These are phyloP conservation scores for Syngnathus scovelli DNA, from an alignment of 2,113 vertebrate genomes.

Conservation along the genomic window DNA sequence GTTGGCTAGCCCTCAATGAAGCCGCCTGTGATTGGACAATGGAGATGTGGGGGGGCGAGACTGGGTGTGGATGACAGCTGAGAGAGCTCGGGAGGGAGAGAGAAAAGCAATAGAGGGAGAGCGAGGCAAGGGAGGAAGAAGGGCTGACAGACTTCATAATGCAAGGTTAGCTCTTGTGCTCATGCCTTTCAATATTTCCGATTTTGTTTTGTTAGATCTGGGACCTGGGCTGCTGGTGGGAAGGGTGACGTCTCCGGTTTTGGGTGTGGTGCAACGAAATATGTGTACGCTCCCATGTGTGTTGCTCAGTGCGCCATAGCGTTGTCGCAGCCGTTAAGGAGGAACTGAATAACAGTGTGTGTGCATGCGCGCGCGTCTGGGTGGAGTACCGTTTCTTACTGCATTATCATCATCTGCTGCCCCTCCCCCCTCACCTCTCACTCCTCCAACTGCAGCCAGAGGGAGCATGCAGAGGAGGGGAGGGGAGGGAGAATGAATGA, in stretches of 20 bases:
- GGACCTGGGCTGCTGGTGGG: slow-evolving; percentile 48
- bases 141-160: slow-evolving; percentile 74
- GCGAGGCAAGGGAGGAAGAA: slow-evolving; percentile 67
- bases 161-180: slow-evolving; percentile 73
- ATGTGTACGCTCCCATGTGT: slow-evolving; percentile 49
- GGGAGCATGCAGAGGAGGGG: slow-evolving; percentile 48
- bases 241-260: slow-evolving; percentile 27
- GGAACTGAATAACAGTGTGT: slow-evolving; percentile 61
- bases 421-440: slow-evolving; percentile 61
- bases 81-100: slow-evolving; percentile 55
- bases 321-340: slow-evolving; percentile 51
- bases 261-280: slow-evolving; percentile 54
- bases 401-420: slow-evolving; percentile 70
- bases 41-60: slow-evolving; percentile 64
- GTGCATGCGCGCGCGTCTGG: slow-evolving; percentile 51
- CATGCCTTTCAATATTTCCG: slow-evolving; percentile 52
- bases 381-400: slow-evolving; percentile 72
- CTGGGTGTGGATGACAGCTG: slow-evolving; percentile 75
- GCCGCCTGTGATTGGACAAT: slow-evolving; percentile 59
- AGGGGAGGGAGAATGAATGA: slow-evolving; percentile 69
- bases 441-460: slow-evolving; percentile 60
- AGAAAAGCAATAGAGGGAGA: slow-evolving; percentile 63
- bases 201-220: slow-evolving; percentile 55
- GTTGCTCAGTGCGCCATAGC: slow-evolving; percentile 27
- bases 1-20: slow-evolving; percentile 64